phyloP scores from a whole-genome alignment of 1,140 invertebrate genomes.

The Sitophilus oryzae region DNA sequence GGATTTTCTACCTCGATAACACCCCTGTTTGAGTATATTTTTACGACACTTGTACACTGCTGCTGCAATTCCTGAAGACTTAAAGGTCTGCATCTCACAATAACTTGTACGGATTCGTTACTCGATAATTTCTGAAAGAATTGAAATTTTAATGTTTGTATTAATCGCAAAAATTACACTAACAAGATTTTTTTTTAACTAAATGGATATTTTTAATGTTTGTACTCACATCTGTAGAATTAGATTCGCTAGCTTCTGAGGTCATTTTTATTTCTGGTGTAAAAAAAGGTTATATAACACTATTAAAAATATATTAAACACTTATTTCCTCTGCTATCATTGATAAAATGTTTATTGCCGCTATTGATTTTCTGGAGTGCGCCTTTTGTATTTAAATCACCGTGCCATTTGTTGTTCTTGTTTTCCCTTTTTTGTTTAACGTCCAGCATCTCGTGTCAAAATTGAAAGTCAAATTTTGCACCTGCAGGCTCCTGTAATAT shows the following conservation, averaged over 20 bases:
- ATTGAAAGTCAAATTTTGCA: conserved; percentile 7
- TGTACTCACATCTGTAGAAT: conserved; percentile 26
- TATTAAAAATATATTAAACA: conserved; percentile 8
- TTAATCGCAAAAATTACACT: conserved; percentile 8
- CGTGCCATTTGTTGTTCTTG: conserved; percentile 24
- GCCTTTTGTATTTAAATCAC: conserved; percentile 29
- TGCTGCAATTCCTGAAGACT: conserved; percentile 73
- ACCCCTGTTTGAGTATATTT: conserved; percentile 57
- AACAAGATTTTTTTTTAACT: conserved; percentile 7
- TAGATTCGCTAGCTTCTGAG: conserved; percentile 19
- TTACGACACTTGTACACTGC: conserved; percentile 64
- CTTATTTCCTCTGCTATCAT: conserved; percentile 14
- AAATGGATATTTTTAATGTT: not conserved
- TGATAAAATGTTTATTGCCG: conserved; percentile 15
- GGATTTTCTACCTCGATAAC: conserved; percentile 63
- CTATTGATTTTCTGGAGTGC: conserved; percentile 26
- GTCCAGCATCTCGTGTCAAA: conserved; percentile 20
- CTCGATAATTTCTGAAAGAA: conserved; percentile 20
- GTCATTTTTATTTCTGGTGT: conserved; percentile 27
- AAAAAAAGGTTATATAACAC: conserved; percentile 21
- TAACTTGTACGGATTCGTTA: conserved; percentile 79
- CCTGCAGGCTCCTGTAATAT: conserved; percentile 1
- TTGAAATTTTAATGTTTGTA: no score
- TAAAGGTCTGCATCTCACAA: conserved; percentile 85
- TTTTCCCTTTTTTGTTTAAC: conserved; percentile 14